A percentile compares a stretch with the other conserved stretches of the same genome.
These are phyloP conservation scores for Watsonalla binaria DNA, from an alignment of 2,888 invertebrate species.

Conservation along the genomic window DNA sequence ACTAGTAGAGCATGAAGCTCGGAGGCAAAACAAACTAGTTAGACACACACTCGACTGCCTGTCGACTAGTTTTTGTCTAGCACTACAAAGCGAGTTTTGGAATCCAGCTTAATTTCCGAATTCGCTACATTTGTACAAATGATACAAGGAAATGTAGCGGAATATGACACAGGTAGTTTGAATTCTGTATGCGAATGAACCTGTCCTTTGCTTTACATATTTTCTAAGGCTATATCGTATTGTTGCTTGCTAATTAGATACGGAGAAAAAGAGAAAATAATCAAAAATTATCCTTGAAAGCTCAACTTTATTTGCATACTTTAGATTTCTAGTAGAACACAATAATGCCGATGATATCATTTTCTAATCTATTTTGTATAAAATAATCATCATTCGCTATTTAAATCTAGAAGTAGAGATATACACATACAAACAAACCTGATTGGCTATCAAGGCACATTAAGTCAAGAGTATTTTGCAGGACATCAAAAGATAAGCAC, in stretches of 20 bases:
- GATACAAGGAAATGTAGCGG: neutral
- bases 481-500: constrained; percentile 20
- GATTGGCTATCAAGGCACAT: neutral
- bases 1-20: constrained; percentile 1
- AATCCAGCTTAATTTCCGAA: constrained; percentile 23
- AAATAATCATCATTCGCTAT: too few species aligned
- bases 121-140: constrained; percentile 21
- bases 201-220: neutral
- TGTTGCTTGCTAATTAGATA: too few species aligned
- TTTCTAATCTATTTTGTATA: too few species aligned
- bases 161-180: constrained; percentile 15
- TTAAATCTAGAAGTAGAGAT: neutral
- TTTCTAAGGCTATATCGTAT: too few species aligned
- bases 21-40: constrained; percentile 22
- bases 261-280: too few species aligned
- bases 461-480: neutral
- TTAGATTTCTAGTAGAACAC: too few species aligned
- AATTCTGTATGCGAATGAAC: constrained; percentile 21
- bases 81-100: constrained; percentile 7
- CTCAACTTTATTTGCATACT: too few species aligned
- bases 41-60: constrained; percentile 8
- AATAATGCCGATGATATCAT: too few species aligned
- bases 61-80: constrained; percentile 24
- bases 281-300: too few species aligned
- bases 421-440: neutral